Base-by-base conservation (phyloP, 2,113 vertebrate species). In the Cryptomyrus ogoouensis region DNA sequence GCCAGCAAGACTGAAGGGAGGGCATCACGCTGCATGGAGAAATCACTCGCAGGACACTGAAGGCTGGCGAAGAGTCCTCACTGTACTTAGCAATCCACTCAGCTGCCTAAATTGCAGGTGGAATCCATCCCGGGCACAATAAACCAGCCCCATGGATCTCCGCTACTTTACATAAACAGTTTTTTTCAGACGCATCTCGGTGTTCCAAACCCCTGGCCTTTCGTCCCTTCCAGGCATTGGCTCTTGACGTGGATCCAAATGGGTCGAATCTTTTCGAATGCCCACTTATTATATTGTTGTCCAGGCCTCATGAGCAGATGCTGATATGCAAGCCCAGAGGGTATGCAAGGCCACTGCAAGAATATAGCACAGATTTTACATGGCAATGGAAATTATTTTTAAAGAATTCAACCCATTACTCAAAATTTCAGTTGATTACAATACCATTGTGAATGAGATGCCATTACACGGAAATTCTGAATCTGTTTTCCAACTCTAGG, bases 221-320 rank as follows among this genome's bases (percentile, higher is more conserved):
- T 49, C 3, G 42, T 21, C 50, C 19, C 35, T 53, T 52, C 19
- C 35, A 21, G 42, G 49, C 49, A 19, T 5, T 24, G 12, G 52
- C 12, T 47, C 39, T 62, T 89, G 89, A 84, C 27, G 5, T 47
- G 39, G 52, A 42, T 89, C 89, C 89, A 89, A 89, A 89, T 89
- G 80, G 52, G 50, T 56, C 89, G 62, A 89, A 89, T 52, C 53
- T 89, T 44, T 84, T 50, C 13, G n/a, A 89, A 84, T 85, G 83
- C 42, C 24, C 80, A 27, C 53, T 89, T 53, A 35, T 56, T 56
- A 6, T 24, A n/a, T 83, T 80, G 83, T 89, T 85, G 52, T 35
- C 10, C 56, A 42, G 21, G 80, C 44, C 21, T 46, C 52, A 39
- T 39, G 10, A 62, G 80, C 17, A 89, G 27, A 46, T 9, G 35